Evolutionary conservation across 2,888 invertebrate genomes (phyloP).

Genomic region (Drosophila suboccidentalis): DNA sequence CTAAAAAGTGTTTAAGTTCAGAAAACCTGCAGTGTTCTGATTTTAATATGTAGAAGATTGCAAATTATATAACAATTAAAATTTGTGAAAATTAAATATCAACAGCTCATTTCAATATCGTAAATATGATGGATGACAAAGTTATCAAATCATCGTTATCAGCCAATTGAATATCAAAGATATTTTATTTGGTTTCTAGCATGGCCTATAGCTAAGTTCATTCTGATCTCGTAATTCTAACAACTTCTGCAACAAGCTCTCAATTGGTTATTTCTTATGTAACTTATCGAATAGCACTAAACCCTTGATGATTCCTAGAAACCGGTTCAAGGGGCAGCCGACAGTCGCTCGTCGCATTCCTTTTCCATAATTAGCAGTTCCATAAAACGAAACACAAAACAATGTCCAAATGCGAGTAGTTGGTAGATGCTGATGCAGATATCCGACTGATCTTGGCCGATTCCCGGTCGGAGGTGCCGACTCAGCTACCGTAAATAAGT

Average conservation of each 20-base stretch:
- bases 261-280: constrained; percentile 2
- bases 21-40: background rate
- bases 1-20: no score
- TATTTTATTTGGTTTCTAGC: background rate
- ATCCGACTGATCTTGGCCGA: constrained; percentile 48
- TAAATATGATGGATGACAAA: background rate
- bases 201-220: background rate
- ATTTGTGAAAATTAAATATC: no score
- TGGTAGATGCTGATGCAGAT: constrained; percentile 6
- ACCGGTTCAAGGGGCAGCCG: constrained; percentile 30
- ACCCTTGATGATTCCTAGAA: constrained; percentile 37
- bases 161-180: background rate
- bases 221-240: background rate
- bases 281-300: constrained; percentile 11
- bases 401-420: constrained; percentile 41
- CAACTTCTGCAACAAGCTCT: background rate
- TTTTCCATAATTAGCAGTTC: constrained; percentile 63
- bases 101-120: no score
- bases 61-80: no score
- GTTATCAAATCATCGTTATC: background rate
- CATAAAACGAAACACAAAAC: constrained; percentile 55
- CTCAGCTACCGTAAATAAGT: constrained; percentile 56
- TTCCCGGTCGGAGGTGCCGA: constrained; percentile 22
- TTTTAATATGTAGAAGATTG: background rate
- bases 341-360: constrained; percentile 19